Conservation (phyloP, 1,140 invertebrate species). For the Ips nitidus region DNA sequence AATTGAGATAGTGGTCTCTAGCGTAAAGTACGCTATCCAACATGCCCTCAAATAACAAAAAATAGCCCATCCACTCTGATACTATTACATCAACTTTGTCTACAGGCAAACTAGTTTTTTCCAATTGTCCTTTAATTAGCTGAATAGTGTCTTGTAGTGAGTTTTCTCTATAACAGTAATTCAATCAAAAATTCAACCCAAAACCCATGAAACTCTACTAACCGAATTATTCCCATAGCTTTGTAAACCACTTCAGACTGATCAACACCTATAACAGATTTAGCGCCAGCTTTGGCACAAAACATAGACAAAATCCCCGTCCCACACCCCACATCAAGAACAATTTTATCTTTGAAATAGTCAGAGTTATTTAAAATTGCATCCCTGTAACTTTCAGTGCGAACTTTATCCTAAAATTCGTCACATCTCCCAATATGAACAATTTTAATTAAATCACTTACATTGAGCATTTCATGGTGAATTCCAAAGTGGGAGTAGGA, state of each 20-base stretch:
- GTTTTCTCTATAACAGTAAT: conserved; percentile 59
- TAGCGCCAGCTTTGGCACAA: conserved; percentile 89
- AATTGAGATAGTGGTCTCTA: conserved; percentile 82
- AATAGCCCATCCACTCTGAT: conserved; percentile 99
- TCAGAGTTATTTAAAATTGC: conserved; percentile 84
- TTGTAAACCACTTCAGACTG: conserved; percentile 83
- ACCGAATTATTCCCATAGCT: conserved; percentile 76
- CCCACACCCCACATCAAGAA: conserved; percentile 93
- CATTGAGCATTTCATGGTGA: conserved; percentile 92
- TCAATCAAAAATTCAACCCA: not conserved
- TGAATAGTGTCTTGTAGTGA: conserved; percentile 63
- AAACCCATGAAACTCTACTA: conserved; percentile 25
- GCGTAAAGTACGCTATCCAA: conserved; percentile 90
- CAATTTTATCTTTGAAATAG: conserved; percentile 72
- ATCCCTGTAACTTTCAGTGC: conserved; percentile 91
- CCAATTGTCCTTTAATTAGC: conserved; percentile 79
- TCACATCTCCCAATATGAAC: not conserved
- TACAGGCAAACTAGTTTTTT: conserved; percentile 78
- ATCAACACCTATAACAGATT: conserved; percentile 89
- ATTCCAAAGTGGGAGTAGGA: conserved; percentile 98
- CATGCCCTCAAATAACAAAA: conserved; percentile 98
- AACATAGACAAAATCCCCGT: conserved; percentile 96
- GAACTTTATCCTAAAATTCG: conserved; percentile 75
- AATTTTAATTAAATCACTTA: conserved; percentile 43
- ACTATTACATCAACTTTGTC: conserved; percentile 94